A percentile compares a stretch with the other conserved stretches of the same genome.
phyloP scores from a whole-genome alignment of 2,797 vertebrate genomes.

The Aeoliscus strigatus region DNA sequence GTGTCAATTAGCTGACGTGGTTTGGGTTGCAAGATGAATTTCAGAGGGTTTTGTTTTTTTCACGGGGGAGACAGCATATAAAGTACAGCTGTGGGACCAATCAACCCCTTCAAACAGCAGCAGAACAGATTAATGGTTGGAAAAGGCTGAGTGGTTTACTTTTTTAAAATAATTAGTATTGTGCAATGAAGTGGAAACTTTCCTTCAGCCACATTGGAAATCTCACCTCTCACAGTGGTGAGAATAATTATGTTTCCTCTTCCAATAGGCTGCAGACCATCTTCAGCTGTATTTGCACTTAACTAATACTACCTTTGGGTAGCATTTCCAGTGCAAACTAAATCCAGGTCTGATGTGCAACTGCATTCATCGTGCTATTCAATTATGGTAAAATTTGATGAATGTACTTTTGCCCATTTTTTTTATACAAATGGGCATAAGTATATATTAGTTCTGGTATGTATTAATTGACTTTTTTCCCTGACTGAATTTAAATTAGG shows the following conservation, averaged over 20 bases:
- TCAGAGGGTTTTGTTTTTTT: conserved; percentile 43
- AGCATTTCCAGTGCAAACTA: neutral
- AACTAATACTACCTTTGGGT: neutral
- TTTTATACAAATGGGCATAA: too few species aligned
- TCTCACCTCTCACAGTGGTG: too few species aligned
- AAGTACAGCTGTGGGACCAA: conserved; percentile 46
- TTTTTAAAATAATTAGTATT: conserved; percentile 29
- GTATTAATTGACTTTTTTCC: too few species aligned
- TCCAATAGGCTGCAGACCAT: conserved; percentile 1
- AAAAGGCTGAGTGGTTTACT: conserved; percentile 31
- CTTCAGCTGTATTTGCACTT: neutral
- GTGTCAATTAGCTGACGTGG: conserved; percentile 67
- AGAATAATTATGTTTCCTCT: conserved; percentile 3
- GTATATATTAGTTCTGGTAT: too few species aligned
- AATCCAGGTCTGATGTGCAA: too few species aligned
- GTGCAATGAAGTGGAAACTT: too few species aligned
- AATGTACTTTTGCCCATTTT: too few species aligned
- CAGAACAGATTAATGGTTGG: conserved; percentile 33
- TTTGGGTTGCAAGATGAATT: conserved; percentile 59
- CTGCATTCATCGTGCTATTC: too few species aligned
- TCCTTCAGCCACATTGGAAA: conserved; percentile 2
- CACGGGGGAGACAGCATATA: conserved; percentile 33
- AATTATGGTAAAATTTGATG: too few species aligned
- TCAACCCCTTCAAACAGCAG: conserved; percentile 37
- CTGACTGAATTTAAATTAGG: too few species aligned